Evolutionary conservation across 2,113 vertebrate genomes (phyloP).

Genomic region (Stercorarius parasiticus): DNA sequence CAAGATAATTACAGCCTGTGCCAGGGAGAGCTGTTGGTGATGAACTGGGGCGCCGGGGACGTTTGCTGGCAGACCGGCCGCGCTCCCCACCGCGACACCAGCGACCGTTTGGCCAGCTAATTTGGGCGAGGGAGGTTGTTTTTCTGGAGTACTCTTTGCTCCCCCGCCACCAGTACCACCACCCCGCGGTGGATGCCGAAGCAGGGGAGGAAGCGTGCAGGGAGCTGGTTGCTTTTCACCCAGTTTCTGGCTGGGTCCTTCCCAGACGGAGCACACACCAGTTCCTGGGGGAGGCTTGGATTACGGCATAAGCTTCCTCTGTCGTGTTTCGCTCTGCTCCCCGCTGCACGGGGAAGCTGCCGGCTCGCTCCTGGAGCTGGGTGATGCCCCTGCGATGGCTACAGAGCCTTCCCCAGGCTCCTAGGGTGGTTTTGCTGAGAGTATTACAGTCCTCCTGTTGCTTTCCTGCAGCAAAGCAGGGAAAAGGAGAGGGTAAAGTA

Average conservation of each 20-base stretch:
- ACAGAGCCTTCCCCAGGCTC: not conserved
- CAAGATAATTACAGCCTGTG: not conserved
- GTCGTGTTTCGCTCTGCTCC: not conserved
- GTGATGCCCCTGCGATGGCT: not conserved
- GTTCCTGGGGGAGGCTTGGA: not conserved
- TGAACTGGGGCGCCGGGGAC: not conserved
- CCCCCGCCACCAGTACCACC: rapidly evolving
- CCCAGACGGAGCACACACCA: not conserved
- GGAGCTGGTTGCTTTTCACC: not conserved
- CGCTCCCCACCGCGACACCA: rapidly evolving
- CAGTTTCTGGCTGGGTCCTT: not conserved
- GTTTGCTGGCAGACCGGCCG: not conserved
- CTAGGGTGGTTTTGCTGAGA: not conserved
- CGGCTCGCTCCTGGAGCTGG: not conserved
- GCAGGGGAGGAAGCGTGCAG: not conserved
- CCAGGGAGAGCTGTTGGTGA: not conserved
- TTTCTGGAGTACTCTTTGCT: not conserved
- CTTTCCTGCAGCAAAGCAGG: not conserved
- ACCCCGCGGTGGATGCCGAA: rapidly evolving
- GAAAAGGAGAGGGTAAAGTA: not conserved
- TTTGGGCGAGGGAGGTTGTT: not conserved
- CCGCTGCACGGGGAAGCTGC: not conserved
- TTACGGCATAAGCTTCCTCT: not conserved
- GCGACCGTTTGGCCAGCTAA: not conserved
- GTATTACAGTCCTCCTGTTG: not conserved